Evolutionary conservation across 2,888 invertebrate genomes (phyloP).

Genomic region (Lithosia quadra): DNA sequence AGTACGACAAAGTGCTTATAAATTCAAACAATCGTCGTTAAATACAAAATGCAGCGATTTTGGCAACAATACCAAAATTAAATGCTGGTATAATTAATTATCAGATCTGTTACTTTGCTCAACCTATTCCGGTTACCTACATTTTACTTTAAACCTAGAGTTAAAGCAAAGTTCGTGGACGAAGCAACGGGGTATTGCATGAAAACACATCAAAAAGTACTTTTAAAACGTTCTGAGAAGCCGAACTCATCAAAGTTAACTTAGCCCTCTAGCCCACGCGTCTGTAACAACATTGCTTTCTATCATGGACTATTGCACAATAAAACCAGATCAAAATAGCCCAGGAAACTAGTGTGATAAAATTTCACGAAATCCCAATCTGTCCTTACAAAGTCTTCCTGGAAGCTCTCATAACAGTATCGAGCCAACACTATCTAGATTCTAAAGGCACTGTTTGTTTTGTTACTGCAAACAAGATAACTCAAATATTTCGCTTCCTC

Average conservation of each 20-base stretch:
- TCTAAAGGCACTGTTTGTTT: neutral
- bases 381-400: constrained; percentile 13
- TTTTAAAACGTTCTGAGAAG: neutral
- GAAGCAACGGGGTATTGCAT: neutral
- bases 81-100: neutral
- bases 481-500: neutral
- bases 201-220: neutral
- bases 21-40: neutral
- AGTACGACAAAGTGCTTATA: neutral
- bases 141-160: neutral
- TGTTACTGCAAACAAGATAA: constrained; percentile 9
- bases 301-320: neutral
- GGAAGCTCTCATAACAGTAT: constrained; percentile 7
- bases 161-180: neutral
- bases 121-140: neutral
- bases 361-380: constrained; percentile 21
- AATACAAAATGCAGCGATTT: neutral
- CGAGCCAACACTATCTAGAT: constrained; percentile 5
- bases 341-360: constrained; percentile 18
- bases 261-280: neutral
- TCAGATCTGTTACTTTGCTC: neutral
- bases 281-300: neutral
- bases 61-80: neutral
- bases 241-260: neutral
- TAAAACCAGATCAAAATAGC: neutral